These are phyloP conservation scores for Scelioninae gen. 2 DNA, from an alignment of 2,888 invertebrate genomes.

Conservation along the genomic window DNA sequence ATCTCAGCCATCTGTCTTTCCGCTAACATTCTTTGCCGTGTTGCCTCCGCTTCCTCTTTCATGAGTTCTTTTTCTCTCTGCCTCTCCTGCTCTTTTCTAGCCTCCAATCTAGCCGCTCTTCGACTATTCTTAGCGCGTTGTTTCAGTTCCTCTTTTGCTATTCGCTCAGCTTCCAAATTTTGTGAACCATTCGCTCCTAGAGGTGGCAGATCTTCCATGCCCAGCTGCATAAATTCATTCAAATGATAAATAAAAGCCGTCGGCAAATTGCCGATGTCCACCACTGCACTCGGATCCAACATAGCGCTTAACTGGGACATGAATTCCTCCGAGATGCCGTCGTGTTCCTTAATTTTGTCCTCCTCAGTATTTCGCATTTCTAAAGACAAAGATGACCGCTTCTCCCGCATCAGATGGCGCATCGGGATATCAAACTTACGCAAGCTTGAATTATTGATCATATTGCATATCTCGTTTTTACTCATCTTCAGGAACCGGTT, in stretches of 20 bases:
- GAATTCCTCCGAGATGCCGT: conserved; percentile 69
- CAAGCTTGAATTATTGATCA: conserved; percentile 72
- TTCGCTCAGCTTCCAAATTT: conserved; percentile 1
- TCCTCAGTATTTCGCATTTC: conserved; percentile 70
- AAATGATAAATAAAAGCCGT: conserved; percentile 79
- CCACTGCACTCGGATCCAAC: conserved; percentile 78
- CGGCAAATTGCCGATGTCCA: conserved; percentile 78
- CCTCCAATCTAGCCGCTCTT: conserved; percentile 38
- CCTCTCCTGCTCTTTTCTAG: conserved; percentile 38
- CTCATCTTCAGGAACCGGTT: conserved; percentile 73
- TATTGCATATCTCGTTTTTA: conserved; percentile 73
- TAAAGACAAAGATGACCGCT: conserved; percentile 66
- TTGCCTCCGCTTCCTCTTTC: conserved; percentile 3
- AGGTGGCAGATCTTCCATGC: conserved; percentile 60
- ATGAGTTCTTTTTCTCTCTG: conserved; percentile 8
- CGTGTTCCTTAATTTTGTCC: conserved; percentile 70
- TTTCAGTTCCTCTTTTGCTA: conserved; percentile 14
- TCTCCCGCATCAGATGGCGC: conserved; percentile 72
- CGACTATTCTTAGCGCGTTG: conserved; percentile 21
- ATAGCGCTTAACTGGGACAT: conserved; percentile 76
- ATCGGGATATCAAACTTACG: conserved; percentile 73
- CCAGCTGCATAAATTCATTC: conserved; percentile 77
- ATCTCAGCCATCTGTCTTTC: conserved; percentile 24
- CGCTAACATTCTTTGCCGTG: background rate
- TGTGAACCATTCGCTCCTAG: conserved; percentile 38